Percentiles rank a stretch among this genome's conserved stretches.
Evolutionary conservation across 2,888 invertebrate genomes (phyloP).

Genomic region (Pheosia tremula): DNA sequence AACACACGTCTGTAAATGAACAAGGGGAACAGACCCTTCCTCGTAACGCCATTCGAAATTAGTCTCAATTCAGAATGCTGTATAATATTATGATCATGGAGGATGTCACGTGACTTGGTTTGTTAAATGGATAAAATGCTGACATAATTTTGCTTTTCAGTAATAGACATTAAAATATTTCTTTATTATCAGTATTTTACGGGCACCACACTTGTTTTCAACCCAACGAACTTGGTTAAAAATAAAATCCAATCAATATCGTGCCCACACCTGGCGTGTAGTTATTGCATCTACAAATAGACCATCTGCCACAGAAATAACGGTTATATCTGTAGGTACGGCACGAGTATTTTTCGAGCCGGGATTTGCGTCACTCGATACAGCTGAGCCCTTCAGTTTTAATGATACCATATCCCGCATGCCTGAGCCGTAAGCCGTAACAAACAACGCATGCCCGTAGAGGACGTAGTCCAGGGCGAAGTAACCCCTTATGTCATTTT

Average conservation of each 20-base stretch:
- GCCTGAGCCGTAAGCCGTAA: slow-evolving; percentile 17
- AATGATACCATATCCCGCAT: slow-evolving; percentile 56
- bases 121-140: not conserved
- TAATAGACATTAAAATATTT: not conserved
- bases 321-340: slow-evolving; percentile 18
- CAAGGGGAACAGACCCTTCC: slow-evolving; percentile 3
- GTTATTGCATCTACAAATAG: slow-evolving; percentile 27
- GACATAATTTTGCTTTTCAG: not conserved
- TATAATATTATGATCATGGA: not conserved
- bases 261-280: slow-evolving; percentile 16
- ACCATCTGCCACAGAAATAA: slow-evolving; percentile 20
- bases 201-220: not conserved
- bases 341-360: slow-evolving; percentile 24
- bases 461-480: slow-evolving; percentile 31
- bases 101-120: not conserved
- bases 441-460: slow-evolving; percentile 14
- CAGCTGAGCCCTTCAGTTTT: slow-evolving; percentile 50
- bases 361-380: slow-evolving; percentile 56
- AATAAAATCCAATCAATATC: not conserved
- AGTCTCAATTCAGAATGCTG: slow-evolving; percentile 4
- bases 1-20: slow-evolving; percentile 14
- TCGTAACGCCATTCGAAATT: slow-evolving; percentile 11
- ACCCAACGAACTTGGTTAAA: not conserved
- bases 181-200: not conserved
- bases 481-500: slow-evolving; percentile 23